Conservation (phyloP, 2,888 invertebrate species). For the Xestia ashworthii region DNA sequence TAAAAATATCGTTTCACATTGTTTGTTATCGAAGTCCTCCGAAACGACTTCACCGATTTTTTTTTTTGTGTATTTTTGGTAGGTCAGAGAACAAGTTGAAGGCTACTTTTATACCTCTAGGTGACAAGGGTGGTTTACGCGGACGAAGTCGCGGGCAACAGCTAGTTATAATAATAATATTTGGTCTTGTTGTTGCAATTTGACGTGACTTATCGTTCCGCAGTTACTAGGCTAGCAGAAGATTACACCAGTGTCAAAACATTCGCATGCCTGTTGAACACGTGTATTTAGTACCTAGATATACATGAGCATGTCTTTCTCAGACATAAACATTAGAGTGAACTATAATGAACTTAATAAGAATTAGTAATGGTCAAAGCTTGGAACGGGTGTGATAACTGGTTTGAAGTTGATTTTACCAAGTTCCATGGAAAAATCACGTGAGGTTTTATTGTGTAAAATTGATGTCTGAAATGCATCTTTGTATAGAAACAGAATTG, state of each 20-base stretch:
- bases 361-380: not conserved
- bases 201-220: conserved; percentile 34
- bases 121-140: too few relatives aligned
- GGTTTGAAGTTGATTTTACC: not conserved
- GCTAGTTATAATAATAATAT: conserved; percentile 12
- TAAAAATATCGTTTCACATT: too few relatives aligned
- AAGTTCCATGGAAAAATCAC: not conserved
- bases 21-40: too few relatives aligned
- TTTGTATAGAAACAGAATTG: not conserved
- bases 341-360: not conserved
- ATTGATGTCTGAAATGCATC: not conserved
- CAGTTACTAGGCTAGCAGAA: conserved; percentile 53
- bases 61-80: too few relatives aligned
- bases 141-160: too few relatives aligned
- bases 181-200: conserved; percentile 31
- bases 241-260: conserved; percentile 33
- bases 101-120: too few relatives aligned
- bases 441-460: not conserved
- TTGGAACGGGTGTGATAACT: not conserved
- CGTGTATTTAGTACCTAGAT: conserved; percentile 7
- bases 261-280: conserved; percentile 20
- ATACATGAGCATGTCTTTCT: not conserved
- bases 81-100: too few relatives aligned
- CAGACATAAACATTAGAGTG: not conserved
- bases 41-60: too few relatives aligned